phyloP scores from a whole-genome alignment of 2,888 invertebrate genomes.

The Cephus rjabovi region DNA sequence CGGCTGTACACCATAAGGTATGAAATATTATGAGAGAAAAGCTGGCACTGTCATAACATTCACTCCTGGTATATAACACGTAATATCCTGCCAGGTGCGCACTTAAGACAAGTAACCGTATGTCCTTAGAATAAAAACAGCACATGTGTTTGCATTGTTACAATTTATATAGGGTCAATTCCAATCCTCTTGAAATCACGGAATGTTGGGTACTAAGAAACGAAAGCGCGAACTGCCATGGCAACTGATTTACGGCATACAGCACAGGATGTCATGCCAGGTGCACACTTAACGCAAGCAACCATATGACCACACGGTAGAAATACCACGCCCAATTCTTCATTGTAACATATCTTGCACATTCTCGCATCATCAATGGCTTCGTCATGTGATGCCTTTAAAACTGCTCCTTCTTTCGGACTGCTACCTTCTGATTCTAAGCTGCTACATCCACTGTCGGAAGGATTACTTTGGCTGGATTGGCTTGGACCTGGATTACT shows the following conservation, averaged over 20 bases:
- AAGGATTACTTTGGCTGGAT: neutral
- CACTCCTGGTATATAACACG: neutral
- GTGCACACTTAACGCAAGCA: conserved; percentile 91
- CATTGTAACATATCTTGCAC: conserved; percentile 93
- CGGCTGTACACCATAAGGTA: conserved; percentile 27
- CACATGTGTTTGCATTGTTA: neutral
- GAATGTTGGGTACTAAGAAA: conserved; percentile 61
- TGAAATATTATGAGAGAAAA: conserved; percentile 49
- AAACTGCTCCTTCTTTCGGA: conserved; percentile 18
- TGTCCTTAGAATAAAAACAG: neutral
- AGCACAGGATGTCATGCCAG: conserved; percentile 86
- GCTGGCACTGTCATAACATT: neutral
- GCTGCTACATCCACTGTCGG: neutral
- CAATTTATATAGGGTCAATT: neutral
- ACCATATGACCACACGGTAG: conserved; percentile 96
- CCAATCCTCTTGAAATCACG: neutral
- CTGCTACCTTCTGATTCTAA: neutral
- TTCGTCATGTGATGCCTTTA: conserved; percentile 40
- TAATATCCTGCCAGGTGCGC: neutral
- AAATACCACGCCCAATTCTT: conserved; percentile 90
- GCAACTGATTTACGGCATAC: conserved; percentile 84
- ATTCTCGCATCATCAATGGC: conserved; percentile 70
- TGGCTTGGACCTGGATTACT: neutral
- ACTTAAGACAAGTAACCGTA: neutral
- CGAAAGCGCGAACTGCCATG: conserved; percentile 75